phyloP scores from a whole-genome alignment of 2,888 invertebrate species.

The Rhyacophila evoluta region DNA sequence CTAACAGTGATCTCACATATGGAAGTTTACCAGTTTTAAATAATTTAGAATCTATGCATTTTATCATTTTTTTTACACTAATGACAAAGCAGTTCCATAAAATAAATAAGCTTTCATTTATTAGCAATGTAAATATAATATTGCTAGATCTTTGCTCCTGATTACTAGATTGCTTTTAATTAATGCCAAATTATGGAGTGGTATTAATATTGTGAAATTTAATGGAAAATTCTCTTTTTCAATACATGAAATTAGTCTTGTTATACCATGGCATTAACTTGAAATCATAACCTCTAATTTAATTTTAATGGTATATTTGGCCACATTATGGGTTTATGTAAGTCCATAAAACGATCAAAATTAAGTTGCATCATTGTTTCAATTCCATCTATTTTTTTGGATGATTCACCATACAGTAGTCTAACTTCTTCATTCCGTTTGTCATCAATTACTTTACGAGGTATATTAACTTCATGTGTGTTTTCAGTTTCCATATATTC shows the following conservation, averaged over 20 bases:
- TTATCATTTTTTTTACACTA: too few relatives aligned
- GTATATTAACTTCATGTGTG: conserved; percentile 56
- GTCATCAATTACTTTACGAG: conserved; percentile 58
- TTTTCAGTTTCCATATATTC: conserved; percentile 38
- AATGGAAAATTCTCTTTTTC: too few relatives aligned
- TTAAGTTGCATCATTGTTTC: conserved; percentile 78
- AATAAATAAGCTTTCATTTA: too few relatives aligned
- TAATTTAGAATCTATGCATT: too few relatives aligned
- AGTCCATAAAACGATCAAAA: conserved; percentile 74
- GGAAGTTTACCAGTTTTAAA: too few relatives aligned
- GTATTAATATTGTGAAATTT: not conserved
- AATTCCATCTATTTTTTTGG: conserved; percentile 77
- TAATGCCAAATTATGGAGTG: not conserved
- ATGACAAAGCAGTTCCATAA: too few relatives aligned
- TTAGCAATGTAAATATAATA: too few relatives aligned
- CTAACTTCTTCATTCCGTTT: conserved; percentile 63
- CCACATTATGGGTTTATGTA: conserved; percentile 76
- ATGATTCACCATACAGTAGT: conserved; percentile 74
- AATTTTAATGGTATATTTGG: conserved; percentile 76
- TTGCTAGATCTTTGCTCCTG: too few relatives aligned
- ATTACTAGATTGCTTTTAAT: not conserved
- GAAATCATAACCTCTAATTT: not conserved
- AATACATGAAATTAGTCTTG: too few relatives aligned
- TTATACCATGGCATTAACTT: not conserved
- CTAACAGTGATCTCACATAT: too few relatives aligned